Evolutionary conservation across 2,113 vertebrate species (phyloP), one percentile per base, ranked within the genome.

Genomic region (Phaetusa simplex): DNA sequence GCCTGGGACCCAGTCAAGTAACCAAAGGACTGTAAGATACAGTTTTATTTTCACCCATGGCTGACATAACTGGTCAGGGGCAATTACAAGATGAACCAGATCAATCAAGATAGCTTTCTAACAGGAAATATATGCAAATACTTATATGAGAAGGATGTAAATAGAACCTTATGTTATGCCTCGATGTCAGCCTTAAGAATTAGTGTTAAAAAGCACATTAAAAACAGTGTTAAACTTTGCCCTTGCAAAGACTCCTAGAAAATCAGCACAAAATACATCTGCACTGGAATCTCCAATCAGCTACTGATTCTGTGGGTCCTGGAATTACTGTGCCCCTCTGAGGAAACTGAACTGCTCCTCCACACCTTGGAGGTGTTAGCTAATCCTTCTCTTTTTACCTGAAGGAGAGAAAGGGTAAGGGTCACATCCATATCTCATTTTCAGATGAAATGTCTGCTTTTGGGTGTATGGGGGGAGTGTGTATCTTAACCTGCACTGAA

Each of bases 381-480:
- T 52, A 14, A 32, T 26, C 32, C 6, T 50, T 59, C 14, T 38
- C 23, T 40, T 36, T 11, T 49, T 36, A 14, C 34, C 40, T 29
- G 36, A 47, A 71, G 36, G 22, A 61, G 29, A 19, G 23, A n/a
- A 71, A 42, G 30, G 7, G 2, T 34, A 45, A 56, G 47, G 19
- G 47, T 12, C 17, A 53, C 17, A 53, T 49, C 19, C 23, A 16
- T 53, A n/a, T 34, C 42, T 59, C 23, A 18, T 79, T 74, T 77
- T 69, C 49, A 59, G 32, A 70, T 43, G 4, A 79, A 78, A 65
- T 21, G 8, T 43, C 38, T 86, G 16, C 4, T 3, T 59, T 47
- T 3, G 10, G n/a, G 18, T 56, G 53, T 7, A 13, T 9, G 20
- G 3, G 5, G 2, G 1, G 8, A 6, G 4, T 3, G 7, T 36